Evolutionary conservation across 1,140 invertebrate species (phyloP).

Genomic region (Hyles vespertilio): DNA sequence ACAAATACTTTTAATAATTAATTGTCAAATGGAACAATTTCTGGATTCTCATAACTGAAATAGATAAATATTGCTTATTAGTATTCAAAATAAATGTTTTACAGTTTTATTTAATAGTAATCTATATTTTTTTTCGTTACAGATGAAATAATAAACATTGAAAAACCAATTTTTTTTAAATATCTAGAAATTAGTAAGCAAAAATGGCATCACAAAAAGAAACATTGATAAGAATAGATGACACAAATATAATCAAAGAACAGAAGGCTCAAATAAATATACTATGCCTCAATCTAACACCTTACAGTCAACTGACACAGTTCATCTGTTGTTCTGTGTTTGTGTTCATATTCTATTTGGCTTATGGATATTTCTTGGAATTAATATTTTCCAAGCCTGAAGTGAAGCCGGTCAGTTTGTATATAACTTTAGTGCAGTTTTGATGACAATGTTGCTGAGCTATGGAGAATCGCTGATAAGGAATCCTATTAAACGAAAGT

Average conservation of each 20-base stretch:
- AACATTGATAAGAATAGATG: conserved; percentile 51
- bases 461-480: conserved; percentile 83
- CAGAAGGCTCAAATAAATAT: conserved; percentile 77
- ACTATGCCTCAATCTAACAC: conserved; percentile 84
- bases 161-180: too few relatives aligned
- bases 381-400: conserved; percentile 93
- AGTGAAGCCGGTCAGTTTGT: conserved; percentile 94
- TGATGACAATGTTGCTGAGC: conserved; percentile 89
- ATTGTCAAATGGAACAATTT: too few relatives aligned
- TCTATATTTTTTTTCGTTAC: too few relatives aligned
- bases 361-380: conserved; percentile 96
- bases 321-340: conserved; percentile 86
- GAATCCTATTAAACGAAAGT: conserved; percentile 82
- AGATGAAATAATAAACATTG: too few relatives aligned
- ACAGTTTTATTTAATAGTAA: too few relatives aligned
- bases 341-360: conserved; percentile 91
- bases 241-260: conserved; percentile 27
- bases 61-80: too few relatives aligned
- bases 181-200: background rate
- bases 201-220: conserved; percentile 39
- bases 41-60: too few relatives aligned
- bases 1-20: too few relatives aligned
- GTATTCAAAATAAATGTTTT: too few relatives aligned
- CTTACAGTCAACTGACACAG: conserved; percentile 81
- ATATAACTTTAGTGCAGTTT: conserved; percentile 95